These are phyloP conservation scores for Lasioglossum malachurum DNA, from an alignment of 2,888 invertebrate genomes.

Conservation along the genomic window DNA sequence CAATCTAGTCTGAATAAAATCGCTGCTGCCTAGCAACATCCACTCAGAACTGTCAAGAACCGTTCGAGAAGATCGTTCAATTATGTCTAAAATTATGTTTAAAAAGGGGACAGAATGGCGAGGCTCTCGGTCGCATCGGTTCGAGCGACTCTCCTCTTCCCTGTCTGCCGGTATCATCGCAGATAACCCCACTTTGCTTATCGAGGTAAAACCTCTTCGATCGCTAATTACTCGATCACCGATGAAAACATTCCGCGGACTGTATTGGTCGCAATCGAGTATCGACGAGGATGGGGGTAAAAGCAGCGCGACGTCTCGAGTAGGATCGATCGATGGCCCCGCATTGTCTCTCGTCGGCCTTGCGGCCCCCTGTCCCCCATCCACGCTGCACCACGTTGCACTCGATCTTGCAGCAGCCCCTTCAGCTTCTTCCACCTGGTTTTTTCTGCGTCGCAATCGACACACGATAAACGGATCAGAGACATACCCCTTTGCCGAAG, in stretches of 20 bases:
- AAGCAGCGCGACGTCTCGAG: conserved; percentile 49
- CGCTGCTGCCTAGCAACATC: neutral
- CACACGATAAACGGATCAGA: conserved; percentile 22
- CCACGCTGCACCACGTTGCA: neutral
- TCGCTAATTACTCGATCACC: neutral
- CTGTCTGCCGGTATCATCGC: neutral
- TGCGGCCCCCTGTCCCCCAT: conserved; percentile 9
- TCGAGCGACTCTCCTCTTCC: neutral
- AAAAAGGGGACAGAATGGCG: neutral
- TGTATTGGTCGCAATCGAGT: conserved; percentile 5
- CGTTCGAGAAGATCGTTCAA: neutral
- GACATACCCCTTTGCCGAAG: neutral
- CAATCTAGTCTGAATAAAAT: neutral
- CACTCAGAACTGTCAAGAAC: neutral
- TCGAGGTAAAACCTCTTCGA: neutral
- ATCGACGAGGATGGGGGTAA: conserved; percentile 15
- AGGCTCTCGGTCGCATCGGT: neutral
- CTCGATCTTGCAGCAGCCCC: conserved; percentile 12
- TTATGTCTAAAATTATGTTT: neutral
- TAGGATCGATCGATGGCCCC: conserved; percentile 72
- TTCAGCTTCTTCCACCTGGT: conserved; percentile 12
- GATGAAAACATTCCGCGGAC: conserved; percentile 1
- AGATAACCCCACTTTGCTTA: neutral
- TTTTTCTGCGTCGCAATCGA: neutral
- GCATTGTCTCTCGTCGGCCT: conserved; percentile 70